These are phyloP conservation scores for Dromococcyx pavoninus DNA, from an alignment of 2,797 vertebrate genomes.

Conservation along the genomic window DNA sequence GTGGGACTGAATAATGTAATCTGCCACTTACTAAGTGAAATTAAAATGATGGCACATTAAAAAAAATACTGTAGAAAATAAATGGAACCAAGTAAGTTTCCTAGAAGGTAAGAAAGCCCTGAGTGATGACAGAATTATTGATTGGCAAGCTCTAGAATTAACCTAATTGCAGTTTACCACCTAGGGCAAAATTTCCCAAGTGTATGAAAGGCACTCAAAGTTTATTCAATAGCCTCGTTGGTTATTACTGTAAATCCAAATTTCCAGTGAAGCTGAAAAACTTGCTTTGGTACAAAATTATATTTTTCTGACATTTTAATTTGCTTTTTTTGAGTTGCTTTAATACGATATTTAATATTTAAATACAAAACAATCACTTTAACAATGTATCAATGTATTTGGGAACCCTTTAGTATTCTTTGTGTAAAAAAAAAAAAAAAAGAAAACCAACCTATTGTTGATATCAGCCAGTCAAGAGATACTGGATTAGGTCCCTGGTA, in stretches of 20 bases:
- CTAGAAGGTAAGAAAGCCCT: constrained; percentile 80
- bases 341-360: constrained; percentile 58
- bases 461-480: background rate
- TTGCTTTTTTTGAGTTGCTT: constrained; percentile 43
- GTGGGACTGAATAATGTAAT: constrained; percentile 89
- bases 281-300: constrained; percentile 72
- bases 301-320: constrained; percentile 49
- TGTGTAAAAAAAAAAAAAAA: background rate
- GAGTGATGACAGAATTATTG: constrained; percentile 72
- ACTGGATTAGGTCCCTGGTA: background rate
- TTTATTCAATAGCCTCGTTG: constrained; percentile 66
- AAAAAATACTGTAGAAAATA: constrained; percentile 78
- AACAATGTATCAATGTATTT: constrained; percentile 60
- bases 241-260: constrained; percentile 67
- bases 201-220: constrained; percentile 79
- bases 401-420: background rate
- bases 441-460: background rate
- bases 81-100: constrained; percentile 71
- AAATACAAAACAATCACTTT: constrained; percentile 57
- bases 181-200: constrained; percentile 73
- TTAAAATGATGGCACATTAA: constrained; percentile 90
- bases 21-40: constrained; percentile 93
- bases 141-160: constrained; percentile 74
- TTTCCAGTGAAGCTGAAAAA: constrained; percentile 59
- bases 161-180: constrained; percentile 72